A percentile compares a stretch with the other conserved stretches of the same genome.
These are phyloP conservation scores for Thamnaconus septentrionalis DNA, from an alignment of 2,113 vertebrate genomes.

Conservation along the genomic window DNA sequence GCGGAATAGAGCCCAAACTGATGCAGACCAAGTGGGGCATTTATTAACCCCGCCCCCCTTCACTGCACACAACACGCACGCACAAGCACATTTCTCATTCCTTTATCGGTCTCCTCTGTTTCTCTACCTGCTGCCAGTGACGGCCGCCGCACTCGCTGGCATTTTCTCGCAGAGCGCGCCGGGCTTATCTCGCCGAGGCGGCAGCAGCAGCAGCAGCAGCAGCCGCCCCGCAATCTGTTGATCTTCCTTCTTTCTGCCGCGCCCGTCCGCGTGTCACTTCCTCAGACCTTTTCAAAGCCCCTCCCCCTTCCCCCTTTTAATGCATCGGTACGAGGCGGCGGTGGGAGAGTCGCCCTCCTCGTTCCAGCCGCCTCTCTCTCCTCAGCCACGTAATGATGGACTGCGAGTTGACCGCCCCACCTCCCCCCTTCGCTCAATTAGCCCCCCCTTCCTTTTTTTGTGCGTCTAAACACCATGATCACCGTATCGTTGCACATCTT, in stretches of 20 bases:
- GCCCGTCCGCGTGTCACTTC: conserved; percentile 26
- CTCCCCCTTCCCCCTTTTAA: conserved; percentile 16
- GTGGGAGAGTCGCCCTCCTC: conserved; percentile 18
- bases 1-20: conserved; percentile 11
- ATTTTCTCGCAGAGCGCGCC: not conserved
- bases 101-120: not conserved
- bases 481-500: conserved; percentile 8
- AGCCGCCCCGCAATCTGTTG: conserved; percentile 42
- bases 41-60: conserved; percentile 10
- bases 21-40: conserved; percentile 23
- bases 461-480: conserved; percentile 17
- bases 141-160: conserved; percentile 22
- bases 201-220: conserved; percentile 4
- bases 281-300: conserved; percentile 21
- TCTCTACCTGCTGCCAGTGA: conserved; percentile 14
- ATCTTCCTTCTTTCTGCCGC: conserved; percentile 20
- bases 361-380: conserved; percentile 43
- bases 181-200: conserved; percentile 39
- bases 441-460: no score
- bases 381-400: conserved; percentile 46
- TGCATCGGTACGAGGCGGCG: conserved; percentile 23
- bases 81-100: no score
- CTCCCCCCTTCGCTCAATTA: not conserved
- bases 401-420: conserved; percentile 17
- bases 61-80: no score